Evolutionary conservation across 2,797 vertebrate genomes (phyloP), one percentile per base, ranked within the genome.

Genomic region (Clarias laeviceps): DNA sequence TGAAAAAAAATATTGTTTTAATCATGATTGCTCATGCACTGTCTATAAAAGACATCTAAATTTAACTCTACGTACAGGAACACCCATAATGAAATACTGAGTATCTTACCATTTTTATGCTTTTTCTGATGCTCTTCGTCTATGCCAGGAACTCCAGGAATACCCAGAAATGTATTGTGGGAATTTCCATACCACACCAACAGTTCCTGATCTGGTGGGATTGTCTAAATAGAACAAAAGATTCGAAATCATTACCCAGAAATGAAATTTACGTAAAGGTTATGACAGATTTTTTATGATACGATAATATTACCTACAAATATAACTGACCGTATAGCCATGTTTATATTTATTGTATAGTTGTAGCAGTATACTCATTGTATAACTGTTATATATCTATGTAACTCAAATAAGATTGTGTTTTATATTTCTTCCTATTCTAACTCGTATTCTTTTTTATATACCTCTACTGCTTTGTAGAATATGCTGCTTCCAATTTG

Each of bases 121-220:
- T 98, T 99, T 89, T 98, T 99, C 92, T 94, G 96, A 61, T 94
- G 94, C 45, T 99, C 98, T 0, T 99, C 98, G 65, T 99, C 97
- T 6, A 95, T 93, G 45, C 98, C 98, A 0, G 97, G 97, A n/a
- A 99, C 98, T 0, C 98, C 98, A 0, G 98, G 98, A 61, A 99
- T 99, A 15, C 98, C 98, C 88, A 99, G 93, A 90, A 99, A 99
- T 11, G 96, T 99, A 91, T 97, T 99, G 87, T 98, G 97, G 0
- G 97, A 98, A 91, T 98, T 98, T 69, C 98, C 96, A 0, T 99
- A 99, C 98, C 98, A 99, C 64, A 99, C 98, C 80, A 99, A 93
- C 87, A 99, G 93, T 89, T 99, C 98, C 93, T 99, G 98, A 87
- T 99, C 98, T 0, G 98, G 98, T 29, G 98, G 98, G 86, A 99